Evolutionary conservation across 2,113 vertebrate genomes (phyloP), one percentile per base, ranked within the genome.

Genomic region (Chaenocephalus aceratus): DNA sequence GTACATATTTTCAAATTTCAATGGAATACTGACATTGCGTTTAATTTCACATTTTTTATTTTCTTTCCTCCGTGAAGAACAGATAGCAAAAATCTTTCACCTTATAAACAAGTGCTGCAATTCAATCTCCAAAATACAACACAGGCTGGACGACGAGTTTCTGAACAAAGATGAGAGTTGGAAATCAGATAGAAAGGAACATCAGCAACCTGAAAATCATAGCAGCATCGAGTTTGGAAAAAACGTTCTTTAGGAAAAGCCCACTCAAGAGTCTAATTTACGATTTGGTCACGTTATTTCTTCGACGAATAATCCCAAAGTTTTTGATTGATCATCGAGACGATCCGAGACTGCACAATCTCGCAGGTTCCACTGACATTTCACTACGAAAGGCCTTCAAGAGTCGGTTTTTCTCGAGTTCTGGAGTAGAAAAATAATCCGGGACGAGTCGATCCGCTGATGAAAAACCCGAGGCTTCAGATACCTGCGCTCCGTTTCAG

Each of bases 61-160:
- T 80, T 71, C 10, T 77, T 52, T 79, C 65, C 61, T 64, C 78
- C 46, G 75, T 75, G 72, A 88, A 90, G 71, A 91, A 81, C 79
- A 89, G 82, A 83, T 77, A 77, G 62, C 77, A 87, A 87, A 79
- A 91, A 85, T 83, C 74, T 86, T 90, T 92, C 80, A 86, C 77
- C 68, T 92, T 86, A 92, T 83, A 87, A 89, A 92, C 87, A 94
- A 94, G 91, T 94, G 93, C 93, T 84, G 93, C 88, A 83, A 87
- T 83, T 87, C 76, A 88, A 70, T 70, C 82, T 88, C 62, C 86
- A 77, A 87, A 83, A 80, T 69, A 88, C 80, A 84, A 86, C 83
- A 84, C 80, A 73, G 83, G 82, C 79, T 46, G 68, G 51, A 82
- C 72, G 51, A 57, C 14, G 41, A 59, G 30, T 57, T 74, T 79